Percentiles rank a stretch among this genome's conserved stretches.
These are phyloP conservation scores for Synanthedon vespiformis DNA, from an alignment of 2,888 invertebrate species.

Conservation along the genomic window DNA sequence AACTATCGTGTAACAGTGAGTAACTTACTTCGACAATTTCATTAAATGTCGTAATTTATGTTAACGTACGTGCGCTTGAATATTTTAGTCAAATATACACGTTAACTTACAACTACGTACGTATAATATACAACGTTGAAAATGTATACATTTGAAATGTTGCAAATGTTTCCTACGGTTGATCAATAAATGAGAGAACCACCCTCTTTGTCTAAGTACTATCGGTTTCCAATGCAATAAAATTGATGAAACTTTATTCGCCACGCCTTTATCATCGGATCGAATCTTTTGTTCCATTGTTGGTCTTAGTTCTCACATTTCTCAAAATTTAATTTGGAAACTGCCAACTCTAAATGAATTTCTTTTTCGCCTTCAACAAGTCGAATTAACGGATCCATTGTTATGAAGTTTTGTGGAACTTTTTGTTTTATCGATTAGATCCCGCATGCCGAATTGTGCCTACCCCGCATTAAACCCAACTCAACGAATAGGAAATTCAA, in stretches of 20 bases:
- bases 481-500: too few relatives aligned
- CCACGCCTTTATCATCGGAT: conserved; percentile 30
- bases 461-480: too few relatives aligned
- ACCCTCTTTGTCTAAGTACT: conserved; percentile 2
- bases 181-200: neutral
- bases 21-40: too few relatives aligned
- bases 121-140: too few relatives aligned
- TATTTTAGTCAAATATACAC: too few relatives aligned
- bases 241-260: conserved; percentile 24
- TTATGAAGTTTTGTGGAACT: conserved; percentile 6
- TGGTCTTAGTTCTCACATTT: conserved; percentile 18
- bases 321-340: conserved; percentile 31
- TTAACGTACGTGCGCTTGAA: too few relatives aligned
- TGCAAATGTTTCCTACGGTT: too few relatives aligned
- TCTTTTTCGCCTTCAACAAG: conserved; percentile 20
- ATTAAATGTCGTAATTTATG: too few relatives aligned
- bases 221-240: conserved; percentile 41
- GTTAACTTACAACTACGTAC: too few relatives aligned
- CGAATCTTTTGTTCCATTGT: conserved; percentile 35
- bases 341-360: conserved; percentile 28
- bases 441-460: neutral
- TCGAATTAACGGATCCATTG: conserved; percentile 8
- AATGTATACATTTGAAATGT: too few relatives aligned
- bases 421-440: neutral
- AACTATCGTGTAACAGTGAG: too few relatives aligned